Evolutionary conservation across 2,888 invertebrate genomes (phyloP), one percentile per base, ranked within the genome.

Genomic region (Eristalis pertinax): DNA sequence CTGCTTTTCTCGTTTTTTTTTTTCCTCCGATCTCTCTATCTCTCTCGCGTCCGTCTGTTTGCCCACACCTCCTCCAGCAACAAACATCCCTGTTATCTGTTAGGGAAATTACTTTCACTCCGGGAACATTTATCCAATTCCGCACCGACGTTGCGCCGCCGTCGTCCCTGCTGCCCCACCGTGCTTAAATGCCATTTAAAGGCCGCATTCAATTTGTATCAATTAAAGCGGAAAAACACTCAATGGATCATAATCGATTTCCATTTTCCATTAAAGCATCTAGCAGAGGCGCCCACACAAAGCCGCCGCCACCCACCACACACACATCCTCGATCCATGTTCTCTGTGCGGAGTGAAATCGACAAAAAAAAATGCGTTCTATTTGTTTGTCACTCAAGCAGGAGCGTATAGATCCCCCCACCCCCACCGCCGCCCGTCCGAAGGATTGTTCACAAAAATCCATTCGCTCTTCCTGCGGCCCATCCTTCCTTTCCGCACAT

Each of bases 221-320:
- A 87, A 87, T 87, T 87, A 87, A 87, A 87, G 86, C 86, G 86
- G 86, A 84, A 84, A 83, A 84, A 83, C 84, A 84, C 75, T 87
- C 84, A 83, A 72, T 84, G 84, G 79, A 79, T 87, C 84, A 84
- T 87, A 87, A 87, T 87, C 87, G 87, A 84, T 87, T 87, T 87
- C 79, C 75, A 87, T 84, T 87, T 82, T 84, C 87, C 84, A 84
- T 79, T 87, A 84, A 84, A 84, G 79, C 73, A 75, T 83, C 86
- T 74, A 68, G 2, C 60, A 75, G 35, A 43, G n/a, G 32, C 32
- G 32, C 32, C 32, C 32, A 5, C 32, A 26, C 26, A 26, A 26
- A 29, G 29, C 29, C 29, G 4, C 29, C 4, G 29, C 56, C 7
- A 3, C 15, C 13, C 8, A 32, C 29, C 62, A 56, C 35, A 43